A percentile compares a stretch with the other conserved stretches of the same genome.
Conservation (phyloP, 2,797 vertebrate genomes). For the Tragopan temminckii region DNA sequence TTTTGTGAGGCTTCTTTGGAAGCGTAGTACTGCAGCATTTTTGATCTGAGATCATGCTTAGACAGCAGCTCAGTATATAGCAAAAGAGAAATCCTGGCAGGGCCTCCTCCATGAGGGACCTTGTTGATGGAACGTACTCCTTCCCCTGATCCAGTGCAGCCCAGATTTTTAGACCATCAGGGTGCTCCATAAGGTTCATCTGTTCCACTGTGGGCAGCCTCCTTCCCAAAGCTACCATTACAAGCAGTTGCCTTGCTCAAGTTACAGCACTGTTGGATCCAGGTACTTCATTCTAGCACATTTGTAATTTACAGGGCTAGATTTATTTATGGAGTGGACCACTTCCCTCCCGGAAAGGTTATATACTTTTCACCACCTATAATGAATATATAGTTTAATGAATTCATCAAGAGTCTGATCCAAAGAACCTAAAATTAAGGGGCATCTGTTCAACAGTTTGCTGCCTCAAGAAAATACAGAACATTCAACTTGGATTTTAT, state of each 20-base stretch:
- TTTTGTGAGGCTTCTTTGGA: neutral
- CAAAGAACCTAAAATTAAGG: constrained; percentile 39
- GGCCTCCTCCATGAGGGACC: neutral
- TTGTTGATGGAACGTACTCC: neutral
- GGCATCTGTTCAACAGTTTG: constrained; percentile 38
- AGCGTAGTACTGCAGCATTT: neutral
- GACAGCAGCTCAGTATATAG: neutral
- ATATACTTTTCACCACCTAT: constrained; percentile 45
- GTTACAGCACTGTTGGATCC: constrained; percentile 2
- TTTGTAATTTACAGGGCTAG: constrained; percentile 29
- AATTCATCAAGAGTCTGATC: constrained; percentile 26
- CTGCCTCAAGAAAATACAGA: constrained; percentile 38
- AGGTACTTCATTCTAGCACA: constrained; percentile 37
- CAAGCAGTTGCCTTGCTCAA: neutral
- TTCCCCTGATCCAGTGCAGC: neutral
- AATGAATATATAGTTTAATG: constrained; percentile 41
- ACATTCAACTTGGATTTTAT: constrained; percentile 5
- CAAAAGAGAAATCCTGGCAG: neutral
- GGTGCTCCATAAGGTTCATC: neutral
- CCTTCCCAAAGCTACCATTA: constrained; percentile 28
- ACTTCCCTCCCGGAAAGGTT: neutral
- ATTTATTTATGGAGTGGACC: constrained; percentile 21
- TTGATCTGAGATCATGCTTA: neutral
- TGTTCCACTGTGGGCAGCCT: neutral
- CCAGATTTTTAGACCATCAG: neutral